Conservation (phyloP, 2,113 vertebrate species). For the Hemiscyllium ocellatum region DNA sequence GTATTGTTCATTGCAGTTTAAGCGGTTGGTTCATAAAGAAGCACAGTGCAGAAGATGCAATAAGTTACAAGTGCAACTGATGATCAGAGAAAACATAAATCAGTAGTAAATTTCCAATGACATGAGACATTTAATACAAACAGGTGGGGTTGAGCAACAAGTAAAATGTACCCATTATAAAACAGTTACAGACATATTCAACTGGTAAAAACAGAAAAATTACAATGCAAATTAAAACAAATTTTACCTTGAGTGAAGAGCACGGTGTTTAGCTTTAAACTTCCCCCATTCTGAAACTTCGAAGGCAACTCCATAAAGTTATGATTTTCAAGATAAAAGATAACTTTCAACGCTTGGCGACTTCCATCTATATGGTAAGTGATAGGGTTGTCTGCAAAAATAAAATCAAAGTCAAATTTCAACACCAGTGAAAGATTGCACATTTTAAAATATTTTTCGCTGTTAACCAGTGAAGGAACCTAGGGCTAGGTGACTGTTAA, state of each 20-base stretch:
- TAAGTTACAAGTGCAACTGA: not conserved
- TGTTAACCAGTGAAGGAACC: not conserved
- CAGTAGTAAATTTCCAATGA: not conserved
- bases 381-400: constrained; percentile 72
- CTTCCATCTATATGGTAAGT: constrained; percentile 91
- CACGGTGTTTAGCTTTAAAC: constrained; percentile 80
- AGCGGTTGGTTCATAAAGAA: not conserved
- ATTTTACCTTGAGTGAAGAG: constrained; percentile 82
- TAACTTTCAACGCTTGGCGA: constrained; percentile 82
- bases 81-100: not conserved
- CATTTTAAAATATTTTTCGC: not conserved
- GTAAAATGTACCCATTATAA: not conserved
- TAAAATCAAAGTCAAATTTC: constrained; percentile 39
- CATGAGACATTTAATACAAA: not conserved
- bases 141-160: not conserved
- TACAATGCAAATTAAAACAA: not conserved
- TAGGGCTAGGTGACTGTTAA: not conserved
- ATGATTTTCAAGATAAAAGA: constrained; percentile 85
- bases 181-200: not conserved
- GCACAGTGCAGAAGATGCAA: not conserved
- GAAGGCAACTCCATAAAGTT: constrained; percentile 89
- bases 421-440: not conserved
- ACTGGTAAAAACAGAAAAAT: not conserved
- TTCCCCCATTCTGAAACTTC: constrained; percentile 81
- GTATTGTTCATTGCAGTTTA: not conserved